Evolutionary conservation across 2,888 invertebrate species (phyloP).

Genomic region (Caenorhabditis becei): DNA sequence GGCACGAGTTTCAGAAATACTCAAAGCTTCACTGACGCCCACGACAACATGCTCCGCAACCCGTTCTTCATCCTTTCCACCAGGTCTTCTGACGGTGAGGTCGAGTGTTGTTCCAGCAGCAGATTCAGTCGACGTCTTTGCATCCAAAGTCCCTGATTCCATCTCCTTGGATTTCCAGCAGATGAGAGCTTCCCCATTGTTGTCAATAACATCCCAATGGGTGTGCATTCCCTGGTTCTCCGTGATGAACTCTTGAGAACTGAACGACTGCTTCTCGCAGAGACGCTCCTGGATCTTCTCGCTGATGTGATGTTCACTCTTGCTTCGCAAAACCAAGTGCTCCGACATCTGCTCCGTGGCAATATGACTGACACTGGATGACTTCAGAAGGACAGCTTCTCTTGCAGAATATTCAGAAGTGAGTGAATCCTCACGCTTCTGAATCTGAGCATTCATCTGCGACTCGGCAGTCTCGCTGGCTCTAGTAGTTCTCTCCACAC

Average conservation of each 20-base stretch:
- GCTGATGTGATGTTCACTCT: slow-evolving; percentile 54
- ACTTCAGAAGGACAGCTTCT: slow-evolving; percentile 30
- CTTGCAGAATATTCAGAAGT: slow-evolving; percentile 36
- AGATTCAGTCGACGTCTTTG: slow-evolving; percentile 32
- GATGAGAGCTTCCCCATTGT: slow-evolving; percentile 61
- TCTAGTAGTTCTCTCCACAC: slow-evolving; percentile 45
- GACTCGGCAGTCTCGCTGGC: slow-evolving; percentile 40
- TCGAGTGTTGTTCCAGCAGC: slow-evolving; percentile 62
- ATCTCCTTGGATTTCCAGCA: slow-evolving; percentile 62
- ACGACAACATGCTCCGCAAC: slow-evolving; percentile 32
- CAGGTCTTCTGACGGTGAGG: slow-evolving; percentile 60
- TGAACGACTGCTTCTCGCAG: slow-evolving; percentile 38
- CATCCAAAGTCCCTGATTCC: slow-evolving; percentile 35
- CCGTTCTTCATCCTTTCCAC: slow-evolving; percentile 37
- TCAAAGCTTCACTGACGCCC: slow-evolving; percentile 25
- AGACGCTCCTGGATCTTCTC: slow-evolving; percentile 45
- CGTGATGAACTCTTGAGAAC: slow-evolving; percentile 62
- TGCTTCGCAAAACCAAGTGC: slow-evolving; percentile 52
- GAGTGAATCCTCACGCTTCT: slow-evolving; percentile 42
- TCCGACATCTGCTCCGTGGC: slow-evolving; percentile 38
- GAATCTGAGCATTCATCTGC: slow-evolving; percentile 48
- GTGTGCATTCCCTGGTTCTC: slow-evolving; percentile 62
- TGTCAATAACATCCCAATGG: slow-evolving; percentile 68
- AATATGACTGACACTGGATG: slow-evolving; percentile 47
- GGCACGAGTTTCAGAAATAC: slow-evolving; percentile 52